Base-by-base conservation (phyloP, 2,113 vertebrate genomes). In the Anhinga anhinga region DNA sequence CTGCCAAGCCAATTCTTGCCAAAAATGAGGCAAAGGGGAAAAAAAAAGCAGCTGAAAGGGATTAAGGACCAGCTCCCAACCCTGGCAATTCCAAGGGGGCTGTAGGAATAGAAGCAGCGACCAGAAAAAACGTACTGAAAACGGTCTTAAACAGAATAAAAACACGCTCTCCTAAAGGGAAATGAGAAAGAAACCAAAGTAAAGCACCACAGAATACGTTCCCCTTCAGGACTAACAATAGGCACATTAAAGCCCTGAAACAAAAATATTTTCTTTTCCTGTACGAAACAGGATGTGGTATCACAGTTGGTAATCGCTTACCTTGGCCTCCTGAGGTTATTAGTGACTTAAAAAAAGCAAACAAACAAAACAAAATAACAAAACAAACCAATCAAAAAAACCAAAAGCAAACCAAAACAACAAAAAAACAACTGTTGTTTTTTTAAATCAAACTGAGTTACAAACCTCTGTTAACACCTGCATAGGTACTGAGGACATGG, bases 231-330 rank as follows among this genome's bases (percentile, higher is more conserved):
- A 56, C 44, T 47, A 81, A 77, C 22, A 80, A 42, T 3, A 74
- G 26, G 13, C 59, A 66, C 34, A 50, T 38, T 27, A 88, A 90
- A 82, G 59, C 55, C n/a, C 17, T 0, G 0, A 90, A 89, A 56
- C 44, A 87, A 84, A 91, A 96, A 40, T 72, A n/a, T 53, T 77
- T 70, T 80, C 49, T 74, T 88, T 85, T 93, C 79, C 79, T 80
- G 53, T 65, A 42, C 1, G 17, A 86, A 96, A 90, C 84, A 91
- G 94, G 95, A 96, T 80, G 93, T 0, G 36, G 74, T 42, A 40
- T 7, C 7, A 10, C 69, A 89, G 77, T 19, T 30, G 72, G 87
- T 11, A 9, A 26, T 13, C 7, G 4, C 29, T 91, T 42, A 79
- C 56, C 65, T 63, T 19, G 3, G 2, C 3, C 44, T 82, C 42